Conservation (phyloP, 1,140 invertebrate species). For the Ostrea edulis region DNA sequence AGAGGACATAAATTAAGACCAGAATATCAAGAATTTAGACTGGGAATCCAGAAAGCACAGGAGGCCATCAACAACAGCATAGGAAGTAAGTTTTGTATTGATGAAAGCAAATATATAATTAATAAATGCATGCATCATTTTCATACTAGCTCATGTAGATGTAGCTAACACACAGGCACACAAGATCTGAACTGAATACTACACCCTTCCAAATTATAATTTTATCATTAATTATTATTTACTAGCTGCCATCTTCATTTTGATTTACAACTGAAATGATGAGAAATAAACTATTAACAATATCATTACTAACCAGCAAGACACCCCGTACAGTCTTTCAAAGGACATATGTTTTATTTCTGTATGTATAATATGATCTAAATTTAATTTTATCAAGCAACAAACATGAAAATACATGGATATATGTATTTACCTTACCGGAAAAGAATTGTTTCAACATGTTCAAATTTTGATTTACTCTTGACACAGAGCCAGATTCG, state of each 20-base stretch:
- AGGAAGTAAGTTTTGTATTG: slow-evolving; percentile 81
- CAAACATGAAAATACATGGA: not conserved
- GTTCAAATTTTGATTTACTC: not conserved
- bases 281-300: too few relatives aligned
- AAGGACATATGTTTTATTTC: too few relatives aligned
- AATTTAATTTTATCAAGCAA: not conserved
- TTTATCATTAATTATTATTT: too few relatives aligned
- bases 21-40: slow-evolving; percentile 90
- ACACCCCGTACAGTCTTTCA: too few relatives aligned
- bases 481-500: slow-evolving; percentile 69
- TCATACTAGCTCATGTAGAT: too few relatives aligned
- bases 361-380: not conserved
- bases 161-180: too few relatives aligned
- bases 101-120: not conserved
- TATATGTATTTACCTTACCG: not conserved
- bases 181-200: too few relatives aligned
- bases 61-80: slow-evolving; percentile 96
- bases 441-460: too few relatives aligned
- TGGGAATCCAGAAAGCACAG: slow-evolving; percentile 95
- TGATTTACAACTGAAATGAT: too few relatives aligned
- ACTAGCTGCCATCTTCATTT: too few relatives aligned
- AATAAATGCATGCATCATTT: not conserved
- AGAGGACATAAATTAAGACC: slow-evolving; percentile 90
- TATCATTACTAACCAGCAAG: too few relatives aligned
- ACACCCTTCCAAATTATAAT: too few relatives aligned